Base-by-base conservation (phyloP, 2,113 vertebrate genomes). In the Urocitellus parryii region DNA sequence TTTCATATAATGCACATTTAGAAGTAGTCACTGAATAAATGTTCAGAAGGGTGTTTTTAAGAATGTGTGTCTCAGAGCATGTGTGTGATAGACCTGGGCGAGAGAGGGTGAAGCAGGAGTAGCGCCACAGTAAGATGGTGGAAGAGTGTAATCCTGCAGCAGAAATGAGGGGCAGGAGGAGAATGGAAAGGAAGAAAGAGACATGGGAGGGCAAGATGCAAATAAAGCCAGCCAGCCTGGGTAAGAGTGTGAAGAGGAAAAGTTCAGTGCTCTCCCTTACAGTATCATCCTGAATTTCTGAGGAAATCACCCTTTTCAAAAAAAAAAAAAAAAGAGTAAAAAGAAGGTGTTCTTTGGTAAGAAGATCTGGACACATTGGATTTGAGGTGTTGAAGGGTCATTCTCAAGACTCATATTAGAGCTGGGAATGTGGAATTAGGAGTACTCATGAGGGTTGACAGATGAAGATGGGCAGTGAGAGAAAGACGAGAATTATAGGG, bases 1-100 rank as follows among this genome's bases (percentile, higher is more conserved):
- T 45, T 93, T 77, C 22, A 91, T 22, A 93, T 87, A 74, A 53
- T 78, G 70, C 56, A 61, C 13, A 88, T 32, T 74, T 65, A 83
- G 25, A 77, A 37, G 34, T 2, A 72, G 24, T 72, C 53, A 45
- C 8, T 88, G 67, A 85, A 72, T 61, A 58, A 73, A 70, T 27
- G 4, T 61, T 65, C 27, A n/a, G 8, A 84, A 34, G 4, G 76
- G 2, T n/a, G 2, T 29, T 78, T 77, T 82, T 37, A 34, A 70
- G 48, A 73, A 68, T 37, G 45, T 74, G 78, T 92, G 24, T 18
- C 73, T 37, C 65, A 61, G 34, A 22, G 67, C 70, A 4, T 10
- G 0, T 53, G 42, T 27, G 16, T 67, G 51, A 74, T 4, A 17
- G 17, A 76, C 56, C n/a, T 72, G 51, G 34, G 4, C 37, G 32